Base-by-base conservation (phyloP, 2,797 vertebrate species). In the Malurus splendens region DNA sequence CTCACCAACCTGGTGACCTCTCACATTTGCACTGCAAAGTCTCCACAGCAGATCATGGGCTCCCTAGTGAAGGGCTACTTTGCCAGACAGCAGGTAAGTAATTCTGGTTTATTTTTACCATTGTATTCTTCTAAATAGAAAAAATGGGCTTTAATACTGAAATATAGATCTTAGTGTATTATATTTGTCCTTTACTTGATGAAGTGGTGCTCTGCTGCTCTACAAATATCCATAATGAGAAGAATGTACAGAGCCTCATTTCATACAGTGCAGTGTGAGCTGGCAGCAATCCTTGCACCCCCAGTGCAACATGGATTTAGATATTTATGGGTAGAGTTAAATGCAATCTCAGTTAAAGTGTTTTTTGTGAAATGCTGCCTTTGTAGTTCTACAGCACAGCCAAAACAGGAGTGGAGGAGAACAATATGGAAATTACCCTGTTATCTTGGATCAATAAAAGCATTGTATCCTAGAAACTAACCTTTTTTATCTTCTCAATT, bases 1-100 rank as follows among this genome's bases (percentile, higher is more conserved):
- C 97, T 99, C 75, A 99, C 98, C 60, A 98, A 97, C 66, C 96
- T 98, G 44, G 97, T 99, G 45, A 99, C 98, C 3, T 97, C 99
- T 74, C 98, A 99, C 93, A 99, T 99, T 94, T 99, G 99, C 97
- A 98, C 98, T 39, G 98, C 99, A 85, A 98, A 98, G 90, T 99
- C 99, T 44, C 98, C 99, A 8, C 99, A 99, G 95, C 99, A 99
- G 97, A 97, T 99, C 93, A 99, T 99, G 99, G 99, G 99, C 70
- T 98, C 98, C 23, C 97, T 99, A 90, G 97, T 99, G 89, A 99
- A 99, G 96, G 98, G 98, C 91, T 99, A 98, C 94, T 99, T 99
- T 93, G 97, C 98, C 44, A 98, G 97, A 76, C 98, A 98, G 94
- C 98, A 99, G 98, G 99, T 99, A 72, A 90, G 87, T 48, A 5